Conservation (phyloP, 1,140 invertebrate species). For the Chelonus insularis region DNA sequence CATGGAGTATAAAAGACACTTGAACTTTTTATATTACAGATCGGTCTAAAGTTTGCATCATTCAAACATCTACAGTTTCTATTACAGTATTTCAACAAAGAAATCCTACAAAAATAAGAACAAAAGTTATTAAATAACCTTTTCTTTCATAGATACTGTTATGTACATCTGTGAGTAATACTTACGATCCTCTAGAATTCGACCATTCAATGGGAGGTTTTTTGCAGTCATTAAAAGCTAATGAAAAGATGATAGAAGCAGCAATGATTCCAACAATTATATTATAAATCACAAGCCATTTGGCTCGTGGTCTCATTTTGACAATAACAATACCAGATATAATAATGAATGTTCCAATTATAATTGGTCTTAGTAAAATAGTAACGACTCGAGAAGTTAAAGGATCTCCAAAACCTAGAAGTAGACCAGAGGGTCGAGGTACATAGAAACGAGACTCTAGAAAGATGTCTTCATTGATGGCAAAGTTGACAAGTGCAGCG, state of each 20-base stretch:
- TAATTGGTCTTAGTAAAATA: slow-evolving; percentile 65
- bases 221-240: slow-evolving; percentile 66
- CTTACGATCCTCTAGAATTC: slow-evolving; percentile 47
- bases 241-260: slow-evolving; percentile 60
- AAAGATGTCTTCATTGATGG: slow-evolving; percentile 62
- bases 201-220: slow-evolving; percentile 52
- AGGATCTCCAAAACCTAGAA: slow-evolving; percentile 62
- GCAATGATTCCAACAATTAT: slow-evolving; percentile 58
- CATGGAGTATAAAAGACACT: slow-evolving; percentile 71
- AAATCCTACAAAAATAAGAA: slow-evolving; percentile 28
- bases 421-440: slow-evolving; percentile 59
- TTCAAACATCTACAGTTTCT: slow-evolving; percentile 65
- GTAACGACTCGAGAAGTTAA: slow-evolving; percentile 58
- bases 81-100: slow-evolving; percentile 63
- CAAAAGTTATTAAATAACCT: no score
- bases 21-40: slow-evolving; percentile 64
- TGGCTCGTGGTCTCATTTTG: slow-evolving; percentile 62
- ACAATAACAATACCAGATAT: slow-evolving; percentile 67
- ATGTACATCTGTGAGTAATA: slow-evolving; percentile 22
- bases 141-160: no score
- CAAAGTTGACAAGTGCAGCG: slow-evolving; percentile 63
- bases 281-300: slow-evolving; percentile 64
- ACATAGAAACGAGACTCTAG: slow-evolving; percentile 65
- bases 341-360: slow-evolving; percentile 65
- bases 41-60: slow-evolving; percentile 66